phyloP scores from a whole-genome alignment of 2,113 vertebrate species.

The Cepphus grylle region DNA sequence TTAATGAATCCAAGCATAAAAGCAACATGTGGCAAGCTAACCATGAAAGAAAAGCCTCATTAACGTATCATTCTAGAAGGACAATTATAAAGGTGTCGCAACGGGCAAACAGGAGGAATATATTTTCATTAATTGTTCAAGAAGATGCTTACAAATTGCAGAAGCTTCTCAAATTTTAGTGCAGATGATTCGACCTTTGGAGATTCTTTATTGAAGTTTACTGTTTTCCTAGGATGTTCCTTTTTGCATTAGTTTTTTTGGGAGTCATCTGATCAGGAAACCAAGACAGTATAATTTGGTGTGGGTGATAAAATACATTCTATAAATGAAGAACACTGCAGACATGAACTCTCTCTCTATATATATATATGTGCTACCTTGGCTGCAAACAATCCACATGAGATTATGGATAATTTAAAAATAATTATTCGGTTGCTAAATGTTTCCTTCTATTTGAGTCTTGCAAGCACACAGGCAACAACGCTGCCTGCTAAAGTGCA shows the following conservation, averaged over 20 bases:
- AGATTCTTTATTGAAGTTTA: background rate
- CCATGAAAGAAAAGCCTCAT: conserved; percentile 40
- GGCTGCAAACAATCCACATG: background rate
- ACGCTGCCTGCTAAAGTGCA: background rate
- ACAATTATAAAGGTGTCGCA: background rate
- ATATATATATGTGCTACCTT: background rate
- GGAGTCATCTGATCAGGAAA: background rate
- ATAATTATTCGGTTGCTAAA: background rate
- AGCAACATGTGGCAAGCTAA: conserved; percentile 38
- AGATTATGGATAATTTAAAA: background rate
- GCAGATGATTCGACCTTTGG: background rate
- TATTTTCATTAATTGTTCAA: background rate
- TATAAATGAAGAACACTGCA: background rate
- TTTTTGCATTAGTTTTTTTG: background rate
- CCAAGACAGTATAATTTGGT: background rate
- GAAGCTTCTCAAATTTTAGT: background rate
- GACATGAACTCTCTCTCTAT: background rate
- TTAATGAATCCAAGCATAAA: conserved; percentile 39
- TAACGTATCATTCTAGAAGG: background rate
- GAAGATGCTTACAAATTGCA: background rate
- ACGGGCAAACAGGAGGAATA: background rate
- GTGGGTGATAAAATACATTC: background rate
- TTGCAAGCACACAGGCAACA: background rate
- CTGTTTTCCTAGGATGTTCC: background rate
- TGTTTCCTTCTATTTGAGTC: background rate